Evolutionary conservation across 2,797 vertebrate genomes (phyloP), one percentile per base, ranked within the genome.

Genomic region (Holocentrus rufus): DNA sequence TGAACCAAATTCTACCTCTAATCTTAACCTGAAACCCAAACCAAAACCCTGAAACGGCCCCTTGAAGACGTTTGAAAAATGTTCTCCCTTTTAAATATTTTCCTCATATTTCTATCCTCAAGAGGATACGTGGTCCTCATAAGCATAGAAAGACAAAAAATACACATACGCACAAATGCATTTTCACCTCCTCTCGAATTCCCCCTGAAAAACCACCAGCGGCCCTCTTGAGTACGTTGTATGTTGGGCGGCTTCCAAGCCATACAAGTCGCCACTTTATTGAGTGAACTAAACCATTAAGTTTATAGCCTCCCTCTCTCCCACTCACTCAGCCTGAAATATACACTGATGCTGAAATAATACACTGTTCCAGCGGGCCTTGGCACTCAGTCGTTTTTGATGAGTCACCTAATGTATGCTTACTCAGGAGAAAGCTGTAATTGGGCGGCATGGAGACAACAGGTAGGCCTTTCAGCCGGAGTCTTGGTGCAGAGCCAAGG

Each of bases 371-470:
- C 75, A 87, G 87, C 74, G 80, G n/a, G 73, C 70, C 62, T 70
- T 77, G 80, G 86, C 85, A 87, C 77, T 72, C 74, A 3, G 80
- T 64, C 34, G 56, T 65, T 86, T 77, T 57, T 85, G 88, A 89
- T 89, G 89, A 92, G 84, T 92, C 91, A 91, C 79, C 84, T 90
- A 88, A 90, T 91, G 87, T 61, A 76, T 67, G 89, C 88, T 91
- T 85, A 86, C 77, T 90, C 86, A 83, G 86, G 84, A 87, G 82
- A 87, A 89, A 83, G 82, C 80, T 80, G 30, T 82, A 86, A 87
- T 75, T 83, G 83, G 84, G 81, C 71, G 75, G 74, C 67, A 69
- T 54, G 17, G 57, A 86, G 84, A 90, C 83, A 89, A 88, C 89
- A 88, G 88, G 87, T 88, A 87, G 74, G 20, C 73, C 72, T 89